Evolutionary conservation across 2,113 vertebrate species (phyloP), one percentile per base, ranked within the genome.

Genomic region (Tetraodon nigroviridis): DNA sequence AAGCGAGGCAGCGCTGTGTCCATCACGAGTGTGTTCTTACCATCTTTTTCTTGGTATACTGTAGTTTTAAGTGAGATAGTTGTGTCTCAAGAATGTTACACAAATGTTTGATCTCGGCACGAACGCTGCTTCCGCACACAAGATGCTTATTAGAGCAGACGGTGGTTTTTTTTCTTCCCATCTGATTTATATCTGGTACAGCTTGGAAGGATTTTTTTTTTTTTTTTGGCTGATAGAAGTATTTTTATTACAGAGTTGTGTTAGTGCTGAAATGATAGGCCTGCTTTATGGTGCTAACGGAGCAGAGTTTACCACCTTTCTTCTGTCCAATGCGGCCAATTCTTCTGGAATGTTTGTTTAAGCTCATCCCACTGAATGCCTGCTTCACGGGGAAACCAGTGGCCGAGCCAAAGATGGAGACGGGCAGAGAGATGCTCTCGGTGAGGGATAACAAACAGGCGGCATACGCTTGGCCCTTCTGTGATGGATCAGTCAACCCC

Each of bases 181-280:
- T 84, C 76, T 88, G 86, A 90, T 89, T 89, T 85, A 87, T 81
- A 86, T 88, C 87, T 86, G 76, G 74, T 84, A 77, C 57, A 83
- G 73, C 70, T 64, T 76, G 80, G 77, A 72, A 80, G 78, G 78
- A 80, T 78, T 75, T 85, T 88, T 87, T 89, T 65, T 57, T 79
- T 73, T 78, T 75, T 85, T 88, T 87, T 89, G 67, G 58, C 80
- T 73, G 79, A 84, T 82, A 50, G 61, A 79, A 70, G 79, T 56
- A 67, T 71, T 85, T 88, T 89, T 88, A 90, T 90, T 89, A 86
- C 72, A 87, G 86, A 87, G 84, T 71, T 77, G 53, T 57, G 57
- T 51, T 63, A 70, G 59, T 61, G 21, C 55, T 78, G 69, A 88
- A 89, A 90, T 89, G 82, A 88, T 75, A 89, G 87, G 73, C 66